Base-by-base conservation (phyloP, 2,113 vertebrate genomes). In the Gymnorhina tibicen region DNA sequence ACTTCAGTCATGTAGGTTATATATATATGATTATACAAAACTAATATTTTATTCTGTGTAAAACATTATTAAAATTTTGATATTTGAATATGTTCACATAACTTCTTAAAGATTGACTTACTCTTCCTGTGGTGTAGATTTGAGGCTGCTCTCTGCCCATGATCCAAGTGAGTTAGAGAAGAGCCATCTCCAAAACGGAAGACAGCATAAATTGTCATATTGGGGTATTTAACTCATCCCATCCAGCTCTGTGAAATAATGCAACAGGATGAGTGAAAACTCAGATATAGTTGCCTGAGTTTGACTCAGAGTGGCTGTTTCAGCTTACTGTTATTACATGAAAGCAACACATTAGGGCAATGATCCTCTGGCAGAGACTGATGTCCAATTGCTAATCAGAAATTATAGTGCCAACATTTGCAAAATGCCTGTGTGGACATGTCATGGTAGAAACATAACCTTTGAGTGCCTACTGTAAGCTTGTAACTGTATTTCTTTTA, bases 171-270 rank as follows among this genome's bases (percentile, higher is more conserved):
- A 56, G 9, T 27, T 46, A 35, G 33, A 52, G 11, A 75, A 62
- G 4, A 42, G 4, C 6, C 14, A 18, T 18, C 15, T 91, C 37
- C 17, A 58, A 58, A 88, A n/a, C 23, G 17, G 23, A 80, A 47
- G 28, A 4, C 10, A 72, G 22, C 22, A 59, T 55, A 56, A 91
- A 47, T 22, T 28, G 6, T 37, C 28, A 3, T 63, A 21, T 20
- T 0, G 0, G 20, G 3, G 12, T 70, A 18, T n/a, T 33, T 53
- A 55, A 30, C 13, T 3, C 16, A 62, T 55, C 24, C n/a, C 5
- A 50, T 49, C n/a, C 28, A 53, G 11, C 16, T 78, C 28, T 35
- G 18, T 73, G 35, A 73, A 77, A 58, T 63, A 77, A 55, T 17
- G 23, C 21, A 44, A 53, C 13, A 47, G 24, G 14, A n/a, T 9